Percentiles rank a stretch among this genome's conserved stretches.
Conservation (phyloP, 2,888 invertebrate species). For the Troilus luridus region DNA sequence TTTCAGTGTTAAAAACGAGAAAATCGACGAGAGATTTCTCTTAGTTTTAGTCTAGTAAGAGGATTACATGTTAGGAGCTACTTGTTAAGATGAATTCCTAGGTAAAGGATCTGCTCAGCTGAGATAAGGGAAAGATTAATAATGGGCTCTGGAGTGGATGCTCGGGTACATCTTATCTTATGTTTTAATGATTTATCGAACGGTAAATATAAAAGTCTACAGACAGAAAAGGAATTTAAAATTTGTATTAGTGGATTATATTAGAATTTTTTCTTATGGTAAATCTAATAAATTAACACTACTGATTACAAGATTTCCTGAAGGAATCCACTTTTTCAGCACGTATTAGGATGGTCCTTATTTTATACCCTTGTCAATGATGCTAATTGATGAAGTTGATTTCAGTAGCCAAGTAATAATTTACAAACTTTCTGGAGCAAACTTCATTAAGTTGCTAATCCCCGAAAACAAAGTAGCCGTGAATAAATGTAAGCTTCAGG, state of each 20-base stretch:
- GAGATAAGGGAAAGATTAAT: neutral
- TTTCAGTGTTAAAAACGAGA: neutral
- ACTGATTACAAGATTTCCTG: too few species aligned
- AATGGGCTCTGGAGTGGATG: neutral
- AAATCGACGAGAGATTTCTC: too few species aligned
- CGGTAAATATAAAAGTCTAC: too few species aligned
- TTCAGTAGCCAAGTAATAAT: slow-evolving; percentile 25
- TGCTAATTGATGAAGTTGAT: slow-evolving; percentile 13
- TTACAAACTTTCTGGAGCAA: neutral
- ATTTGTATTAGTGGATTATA: too few species aligned
- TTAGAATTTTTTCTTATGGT: too few species aligned
- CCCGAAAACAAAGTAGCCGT: neutral
- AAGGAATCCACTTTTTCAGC: neutral
- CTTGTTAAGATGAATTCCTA: neutral
- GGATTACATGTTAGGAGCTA: neutral
- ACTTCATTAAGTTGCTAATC: slow-evolving; percentile 4
- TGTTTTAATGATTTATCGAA: neutral
- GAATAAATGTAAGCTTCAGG: neutral
- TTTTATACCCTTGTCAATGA: neutral
- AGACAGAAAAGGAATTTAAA: too few species aligned
- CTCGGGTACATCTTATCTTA: neutral
- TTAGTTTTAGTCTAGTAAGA: neutral
- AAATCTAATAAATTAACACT: too few species aligned
- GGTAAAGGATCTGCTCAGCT: neutral
- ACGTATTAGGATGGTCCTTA: neutral